Evolutionary conservation across 2,113 vertebrate genomes (phyloP).

Genomic region (Tinamus guttatus): DNA sequence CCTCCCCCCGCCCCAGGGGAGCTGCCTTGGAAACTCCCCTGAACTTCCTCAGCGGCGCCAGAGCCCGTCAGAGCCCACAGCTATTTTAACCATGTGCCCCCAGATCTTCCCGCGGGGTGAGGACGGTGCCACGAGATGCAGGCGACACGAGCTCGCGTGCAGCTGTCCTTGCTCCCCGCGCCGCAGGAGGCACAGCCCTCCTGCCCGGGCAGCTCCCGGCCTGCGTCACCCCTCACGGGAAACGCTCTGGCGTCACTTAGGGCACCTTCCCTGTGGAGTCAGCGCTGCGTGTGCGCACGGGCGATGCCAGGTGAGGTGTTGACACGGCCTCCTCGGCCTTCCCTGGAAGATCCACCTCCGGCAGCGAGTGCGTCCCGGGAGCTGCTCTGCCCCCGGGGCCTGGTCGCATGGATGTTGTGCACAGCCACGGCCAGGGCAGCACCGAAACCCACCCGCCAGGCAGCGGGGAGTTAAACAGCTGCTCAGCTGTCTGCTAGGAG

Average conservation of each 20-base stretch:
- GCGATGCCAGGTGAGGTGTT: rapidly evolving
- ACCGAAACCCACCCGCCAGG: background rate
- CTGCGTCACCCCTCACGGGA: background rate
- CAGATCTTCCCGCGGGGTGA: rapidly evolving
- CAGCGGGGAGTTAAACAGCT: background rate
- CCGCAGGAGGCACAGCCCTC: background rate
- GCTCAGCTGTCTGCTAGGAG: background rate
- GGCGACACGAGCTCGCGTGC: rapidly evolving
- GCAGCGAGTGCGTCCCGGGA: background rate
- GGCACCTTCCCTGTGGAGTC: background rate
- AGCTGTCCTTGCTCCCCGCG: background rate
- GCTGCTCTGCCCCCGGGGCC: background rate
- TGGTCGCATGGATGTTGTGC: rapidly evolving
- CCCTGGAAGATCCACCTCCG: background rate
- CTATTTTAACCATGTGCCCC: background rate
- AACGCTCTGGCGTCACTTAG: background rate
- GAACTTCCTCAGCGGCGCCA: background rate
- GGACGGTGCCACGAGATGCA: background rate
- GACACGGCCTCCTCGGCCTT: background rate
- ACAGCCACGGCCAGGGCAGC: background rate
- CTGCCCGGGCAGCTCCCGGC: too few species aligned
- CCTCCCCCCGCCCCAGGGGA: rapidly evolving
- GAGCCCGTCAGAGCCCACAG: background rate
- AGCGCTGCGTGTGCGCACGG: rapidly evolving
- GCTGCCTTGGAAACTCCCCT: background rate